Evolutionary conservation across 2,797 vertebrate species (phyloP).

Genomic region (Octomys mimax): DNA sequence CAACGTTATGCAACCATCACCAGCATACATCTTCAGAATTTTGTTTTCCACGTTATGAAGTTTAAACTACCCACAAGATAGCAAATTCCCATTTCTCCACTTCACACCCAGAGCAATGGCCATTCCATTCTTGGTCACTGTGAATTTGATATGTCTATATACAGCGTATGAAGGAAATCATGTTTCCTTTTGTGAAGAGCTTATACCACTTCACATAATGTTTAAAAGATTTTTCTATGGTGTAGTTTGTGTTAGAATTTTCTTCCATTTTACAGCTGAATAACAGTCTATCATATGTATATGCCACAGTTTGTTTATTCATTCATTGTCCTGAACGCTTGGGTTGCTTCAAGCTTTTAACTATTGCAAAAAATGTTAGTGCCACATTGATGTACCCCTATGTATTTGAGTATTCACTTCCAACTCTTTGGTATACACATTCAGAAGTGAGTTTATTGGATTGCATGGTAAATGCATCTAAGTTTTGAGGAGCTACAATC

Average conservation of each 20-base stretch:
- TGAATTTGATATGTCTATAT: background rate
- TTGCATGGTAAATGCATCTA: background rate
- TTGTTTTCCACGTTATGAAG: background rate
- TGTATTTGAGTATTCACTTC: background rate
- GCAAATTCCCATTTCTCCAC: background rate
- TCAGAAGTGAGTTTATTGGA: background rate
- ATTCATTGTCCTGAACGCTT: background rate
- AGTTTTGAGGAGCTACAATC: background rate
- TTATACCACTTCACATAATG: background rate
- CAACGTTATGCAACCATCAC: no score
- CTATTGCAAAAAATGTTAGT: background rate
- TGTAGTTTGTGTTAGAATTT: background rate
- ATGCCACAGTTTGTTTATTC: background rate
- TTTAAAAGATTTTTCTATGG: background rate
- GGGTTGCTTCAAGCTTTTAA: background rate
- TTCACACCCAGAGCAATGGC: background rate
- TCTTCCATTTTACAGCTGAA: background rate
- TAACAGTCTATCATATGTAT: background rate
- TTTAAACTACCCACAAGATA: background rate
- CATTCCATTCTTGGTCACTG: background rate
- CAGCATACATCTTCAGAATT: background rate
- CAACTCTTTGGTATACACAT: background rate
- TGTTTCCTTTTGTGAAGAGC: background rate
- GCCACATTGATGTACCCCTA: background rate
- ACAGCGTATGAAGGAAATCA: background rate